Evolutionary conservation across 2,797 vertebrate species (phyloP), one percentile per base, ranked within the genome.

Genomic region (Okamejei kenojei): DNA sequence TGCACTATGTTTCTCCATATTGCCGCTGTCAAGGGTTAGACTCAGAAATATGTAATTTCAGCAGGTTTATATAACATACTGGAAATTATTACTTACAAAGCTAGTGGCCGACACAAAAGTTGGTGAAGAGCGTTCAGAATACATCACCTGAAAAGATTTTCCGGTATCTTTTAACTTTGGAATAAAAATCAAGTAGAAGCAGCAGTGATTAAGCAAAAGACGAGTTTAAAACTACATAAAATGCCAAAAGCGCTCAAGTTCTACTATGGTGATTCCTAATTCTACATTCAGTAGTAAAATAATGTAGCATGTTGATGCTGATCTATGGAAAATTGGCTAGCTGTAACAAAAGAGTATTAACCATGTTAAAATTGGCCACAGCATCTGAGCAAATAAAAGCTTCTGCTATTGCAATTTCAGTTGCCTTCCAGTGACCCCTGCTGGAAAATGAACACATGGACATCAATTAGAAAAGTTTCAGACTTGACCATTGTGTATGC

Each of bases 21-120:
- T 92, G 71, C 35, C 76, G 38, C 32, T 92, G 58, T 92, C 90
- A 92, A 76, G 76, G 90, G 71, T 92, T 92, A 92, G 88, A 95
- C 94, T 58, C 93, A 94, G 94, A 95, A 96, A 95, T 86, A 94
- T 93, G 96, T 96, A 23, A 10, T 94, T 94, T 97, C 96, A 97
- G 97, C 97, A 96, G 93, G 96, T 97, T 96, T 94, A 95, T 90
- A 94, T 78, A 93, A 94, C 94, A 94, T 95, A 94, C 95, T 95
- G 95, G 95, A 96, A 97, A 96, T 94, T 94, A 95, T 95, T 94
- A 94, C 96, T 94, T 94, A 94, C 93, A 94, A 95, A 96, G 95
- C 93, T 95, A 90, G 91, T 71, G 74, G 21, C 35, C 73, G 21
- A 73, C 38, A 45, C 65, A 73, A 68, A 74, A 35, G 38, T 71